Conservation (phyloP, 2,113 vertebrate genomes). For the Melospiza georgiana region DNA sequence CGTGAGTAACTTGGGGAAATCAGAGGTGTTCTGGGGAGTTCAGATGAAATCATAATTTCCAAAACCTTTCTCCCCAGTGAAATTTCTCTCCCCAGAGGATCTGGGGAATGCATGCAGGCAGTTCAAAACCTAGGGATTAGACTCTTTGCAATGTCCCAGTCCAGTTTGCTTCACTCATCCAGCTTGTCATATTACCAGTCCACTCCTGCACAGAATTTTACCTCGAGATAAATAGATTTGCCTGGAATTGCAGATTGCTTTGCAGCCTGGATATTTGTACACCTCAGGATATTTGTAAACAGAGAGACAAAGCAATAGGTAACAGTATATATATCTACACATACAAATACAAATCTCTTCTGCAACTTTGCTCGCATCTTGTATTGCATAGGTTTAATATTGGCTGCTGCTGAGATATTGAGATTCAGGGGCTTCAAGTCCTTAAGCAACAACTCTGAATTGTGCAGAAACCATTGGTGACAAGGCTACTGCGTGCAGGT, state of each 20-base stretch:
- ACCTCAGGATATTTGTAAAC: not conserved
- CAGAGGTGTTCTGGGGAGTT: not conserved
- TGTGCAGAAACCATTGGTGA: slow-evolving; percentile 7
- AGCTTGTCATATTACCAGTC: not conserved
- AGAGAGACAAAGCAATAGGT: not conserved
- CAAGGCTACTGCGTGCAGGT: slow-evolving; percentile 2
- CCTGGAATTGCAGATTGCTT: not conserved
- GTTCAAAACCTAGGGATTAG: not conserved
- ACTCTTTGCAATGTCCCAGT: not conserved
- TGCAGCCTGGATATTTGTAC: not conserved
- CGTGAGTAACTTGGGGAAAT: not conserved
- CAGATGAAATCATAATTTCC: not conserved
- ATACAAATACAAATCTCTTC: not conserved
- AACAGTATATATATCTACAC: not conserved
- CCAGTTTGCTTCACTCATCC: not conserved
- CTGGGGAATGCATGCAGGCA: not conserved
- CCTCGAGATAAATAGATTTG: not conserved
- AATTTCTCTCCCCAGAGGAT: not conserved
- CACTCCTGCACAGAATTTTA: not conserved
- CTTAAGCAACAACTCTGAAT: not conserved
- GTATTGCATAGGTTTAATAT: not conserved
- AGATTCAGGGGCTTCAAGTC: not conserved
- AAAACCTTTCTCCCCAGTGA: not conserved
- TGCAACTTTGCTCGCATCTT: not conserved
- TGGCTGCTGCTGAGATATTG: not conserved